Evolutionary conservation across 2,113 vertebrate species (phyloP), one percentile per base, ranked within the genome.

Genomic region (Gopherus flavomarginatus): DNA sequence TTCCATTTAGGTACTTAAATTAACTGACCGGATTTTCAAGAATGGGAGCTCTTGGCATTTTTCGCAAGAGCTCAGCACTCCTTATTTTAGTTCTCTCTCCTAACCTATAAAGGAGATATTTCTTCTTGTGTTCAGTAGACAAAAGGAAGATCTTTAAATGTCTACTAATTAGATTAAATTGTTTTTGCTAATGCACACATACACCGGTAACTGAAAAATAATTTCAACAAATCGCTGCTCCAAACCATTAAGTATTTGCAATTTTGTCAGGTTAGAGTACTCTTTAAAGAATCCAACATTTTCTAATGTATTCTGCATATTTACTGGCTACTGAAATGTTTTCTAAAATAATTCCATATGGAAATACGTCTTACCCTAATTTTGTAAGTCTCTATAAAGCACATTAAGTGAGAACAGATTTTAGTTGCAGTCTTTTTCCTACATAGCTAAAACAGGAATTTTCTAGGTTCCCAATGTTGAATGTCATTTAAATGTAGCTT

Each of bases 371-470:
- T 57, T 72, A 78, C 5, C 5, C 42, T 44, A 77, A 77, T 57
- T 83, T 54, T 56, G n/a, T 56, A 83, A 78, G 54, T 57, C 54
- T 3, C 27, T 85, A 3, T 0, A 4, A 0, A 81, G 19, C 12
- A 59, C 10, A 47, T 47, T 11, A 85, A 6, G 13, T 72, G 35
- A 75, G 88, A 88, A 72, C 11, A 5, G 42, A 16, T 81, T 42
- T 4, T 22, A 90, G 38, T 72, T 38, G n/a, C 8, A 38, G 17
- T 72, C 5, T 1, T 19, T 79, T 81, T 69, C 47, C 11, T 27
- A 0, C 21, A 9, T 84, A 52, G 13, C 12, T 22, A 72, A 72
- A 38, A 38, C 35, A 44, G 75, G 35, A 88, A 2, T 1, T 3
- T 44, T 90, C 22, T n/a, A 57, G 17, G 5, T 42, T 26, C 13